A percentile compares a stretch with the other conserved stretches of the same genome.
These are phyloP conservation scores for Dendrocincla fuliginosa DNA, from an alignment of 2,797 vertebrate genomes.

Conservation along the genomic window DNA sequence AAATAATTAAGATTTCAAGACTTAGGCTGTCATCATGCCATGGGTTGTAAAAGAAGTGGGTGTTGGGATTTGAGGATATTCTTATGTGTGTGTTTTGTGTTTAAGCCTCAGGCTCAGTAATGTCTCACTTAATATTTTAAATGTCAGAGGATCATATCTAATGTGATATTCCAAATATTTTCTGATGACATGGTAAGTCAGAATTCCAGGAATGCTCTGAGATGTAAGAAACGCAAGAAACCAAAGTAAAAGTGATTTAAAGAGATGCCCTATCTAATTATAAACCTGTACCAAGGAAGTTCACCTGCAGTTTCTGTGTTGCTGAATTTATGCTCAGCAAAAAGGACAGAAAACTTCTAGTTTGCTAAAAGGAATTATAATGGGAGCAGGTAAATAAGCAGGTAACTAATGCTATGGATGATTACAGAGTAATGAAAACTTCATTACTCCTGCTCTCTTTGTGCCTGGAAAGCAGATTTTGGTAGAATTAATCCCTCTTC, in stretches of 20 bases:
- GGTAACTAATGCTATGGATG: background rate
- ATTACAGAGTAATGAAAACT: background rate
- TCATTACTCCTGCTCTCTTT: background rate
- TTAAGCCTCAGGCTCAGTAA: background rate
- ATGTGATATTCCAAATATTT: background rate
- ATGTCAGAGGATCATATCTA: background rate
- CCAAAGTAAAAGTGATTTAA: background rate
- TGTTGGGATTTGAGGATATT: background rate
- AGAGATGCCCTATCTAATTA: background rate
- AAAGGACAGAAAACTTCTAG: background rate
- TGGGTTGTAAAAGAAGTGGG: background rate
- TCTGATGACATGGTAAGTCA: background rate
- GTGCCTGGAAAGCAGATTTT: background rate
- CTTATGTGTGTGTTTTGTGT: background rate
- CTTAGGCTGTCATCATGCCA: accelerated
- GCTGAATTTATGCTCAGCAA: background rate
- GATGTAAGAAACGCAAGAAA: background rate
- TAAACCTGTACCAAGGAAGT: background rate
- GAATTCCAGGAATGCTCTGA: background rate
- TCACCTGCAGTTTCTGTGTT: background rate
- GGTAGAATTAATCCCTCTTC: background rate
- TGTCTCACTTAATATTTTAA: background rate
- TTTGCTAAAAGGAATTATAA: background rate
- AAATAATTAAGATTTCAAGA: background rate
- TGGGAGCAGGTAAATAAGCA: background rate